phyloP scores from a whole-genome alignment of 2,797 vertebrate species.

The Eidolon dupreanum region DNA sequence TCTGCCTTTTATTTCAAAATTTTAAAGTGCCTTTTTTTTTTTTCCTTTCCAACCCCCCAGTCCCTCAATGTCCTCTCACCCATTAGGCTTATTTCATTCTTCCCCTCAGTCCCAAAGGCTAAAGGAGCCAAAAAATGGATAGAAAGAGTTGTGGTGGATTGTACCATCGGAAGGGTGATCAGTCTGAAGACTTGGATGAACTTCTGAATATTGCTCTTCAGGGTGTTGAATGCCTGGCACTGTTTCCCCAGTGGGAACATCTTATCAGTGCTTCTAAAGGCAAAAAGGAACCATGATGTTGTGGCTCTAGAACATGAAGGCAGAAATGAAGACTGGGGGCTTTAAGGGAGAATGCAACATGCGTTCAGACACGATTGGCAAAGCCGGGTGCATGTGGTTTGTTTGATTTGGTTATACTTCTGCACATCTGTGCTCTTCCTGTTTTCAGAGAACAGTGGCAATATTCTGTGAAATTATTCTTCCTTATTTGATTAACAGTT shows the following conservation, averaged over 20 bases:
- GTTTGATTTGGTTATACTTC: conserved; percentile 62
- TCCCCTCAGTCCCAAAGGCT: not conserved
- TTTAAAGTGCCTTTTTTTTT: not conserved
- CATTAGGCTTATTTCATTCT: not conserved
- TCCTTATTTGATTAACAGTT: conserved; percentile 48
- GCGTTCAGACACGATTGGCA: not conserved
- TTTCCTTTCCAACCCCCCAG: not conserved
- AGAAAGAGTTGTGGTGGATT: not conserved
- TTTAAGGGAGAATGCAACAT: not conserved
- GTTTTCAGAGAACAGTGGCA: conserved; percentile 64
- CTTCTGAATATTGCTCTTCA: not conserved
- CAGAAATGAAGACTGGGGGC: not conserved
- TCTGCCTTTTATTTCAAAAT: not conserved
- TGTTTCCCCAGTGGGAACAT: not conserved
- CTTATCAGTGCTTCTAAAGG: not conserved
- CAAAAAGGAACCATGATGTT: not conserved
- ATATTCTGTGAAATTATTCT: conserved; percentile 57
- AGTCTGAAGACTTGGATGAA: conserved; percentile 6
- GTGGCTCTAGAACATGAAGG: not conserved
- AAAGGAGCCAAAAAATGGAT: not conserved
- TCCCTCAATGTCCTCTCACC: not conserved
- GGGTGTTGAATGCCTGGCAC: not conserved
- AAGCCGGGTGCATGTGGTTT: not conserved
- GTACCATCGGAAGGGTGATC: not conserved
- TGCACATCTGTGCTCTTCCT: conserved; percentile 62